phyloP scores from a whole-genome alignment of 2,113 vertebrate species.

The Zonotrichia leucophrys region DNA sequence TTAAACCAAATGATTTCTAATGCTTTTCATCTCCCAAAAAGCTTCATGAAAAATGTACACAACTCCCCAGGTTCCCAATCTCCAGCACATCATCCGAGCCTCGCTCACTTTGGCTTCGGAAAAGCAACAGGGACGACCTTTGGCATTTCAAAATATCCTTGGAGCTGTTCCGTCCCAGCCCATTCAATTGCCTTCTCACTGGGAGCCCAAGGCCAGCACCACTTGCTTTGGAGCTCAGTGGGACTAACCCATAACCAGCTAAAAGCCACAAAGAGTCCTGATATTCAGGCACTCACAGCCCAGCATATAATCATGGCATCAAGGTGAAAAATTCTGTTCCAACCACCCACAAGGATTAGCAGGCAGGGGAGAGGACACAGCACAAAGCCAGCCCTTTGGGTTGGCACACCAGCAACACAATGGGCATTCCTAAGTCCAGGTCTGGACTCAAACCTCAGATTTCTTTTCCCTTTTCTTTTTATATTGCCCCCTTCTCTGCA shows the following conservation, averaged over 20 bases:
- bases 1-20: background rate
- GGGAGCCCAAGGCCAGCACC: background rate
- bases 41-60: background rate
- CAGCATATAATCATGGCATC: background rate
- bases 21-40: background rate
- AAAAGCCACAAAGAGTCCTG: background rate
- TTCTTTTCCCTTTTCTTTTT: background rate
- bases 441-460: background rate
- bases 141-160: background rate
- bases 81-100: fast-evolving
- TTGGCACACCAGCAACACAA: background rate
- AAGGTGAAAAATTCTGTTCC: background rate
- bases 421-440: background rate
- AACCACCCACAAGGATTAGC: background rate
- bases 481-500: background rate
- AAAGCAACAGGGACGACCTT: background rate
- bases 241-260: background rate
- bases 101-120: background rate
- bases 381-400: background rate
- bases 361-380: background rate
- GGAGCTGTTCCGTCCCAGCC: background rate
- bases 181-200: fast-evolving
- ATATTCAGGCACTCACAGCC: background rate
- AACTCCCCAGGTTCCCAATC: background rate
- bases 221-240: background rate